These are phyloP conservation scores for Ernsta delagoae DNA, from an alignment of 2,888 invertebrate species.

Conservation along the genomic window DNA sequence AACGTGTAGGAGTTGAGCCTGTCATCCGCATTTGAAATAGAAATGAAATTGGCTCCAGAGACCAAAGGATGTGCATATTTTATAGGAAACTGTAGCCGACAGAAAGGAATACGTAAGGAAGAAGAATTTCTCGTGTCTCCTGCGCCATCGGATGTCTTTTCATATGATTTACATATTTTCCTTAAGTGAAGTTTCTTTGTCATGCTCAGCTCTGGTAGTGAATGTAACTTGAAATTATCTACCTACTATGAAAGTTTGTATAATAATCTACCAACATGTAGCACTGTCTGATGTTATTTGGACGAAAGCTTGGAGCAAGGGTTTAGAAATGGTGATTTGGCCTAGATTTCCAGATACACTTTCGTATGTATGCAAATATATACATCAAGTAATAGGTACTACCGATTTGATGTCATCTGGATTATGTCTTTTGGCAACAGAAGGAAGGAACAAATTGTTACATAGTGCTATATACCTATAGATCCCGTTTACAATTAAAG, in stretches of 20 bases:
- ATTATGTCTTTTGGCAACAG: too few species aligned
- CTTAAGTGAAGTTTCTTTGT: background rate
- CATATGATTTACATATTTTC: background rate
- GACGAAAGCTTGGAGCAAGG: background rate
- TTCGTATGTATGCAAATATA: too few species aligned
- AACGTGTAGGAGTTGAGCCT: background rate
- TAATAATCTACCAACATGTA: background rate
- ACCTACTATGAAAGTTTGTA: too few species aligned
- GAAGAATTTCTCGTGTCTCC: conserved; percentile 1
- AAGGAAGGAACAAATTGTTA: too few species aligned
- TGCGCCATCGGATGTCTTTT: conserved; percentile 10
- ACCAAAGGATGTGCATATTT: conserved; percentile 31
- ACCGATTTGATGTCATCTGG: too few species aligned
- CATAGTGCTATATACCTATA: background rate
- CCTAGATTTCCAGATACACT: too few species aligned
- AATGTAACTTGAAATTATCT: background rate
- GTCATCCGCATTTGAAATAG: conserved; percentile 17
- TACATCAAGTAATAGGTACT: too few species aligned
- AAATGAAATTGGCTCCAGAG: conserved; percentile 24
- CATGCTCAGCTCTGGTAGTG: background rate
- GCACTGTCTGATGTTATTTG: background rate
- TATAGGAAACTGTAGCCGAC: conserved; percentile 29
- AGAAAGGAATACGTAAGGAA: conserved; percentile 23
- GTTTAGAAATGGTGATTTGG: too few species aligned
- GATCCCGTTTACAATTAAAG: background rate